Conservation (phyloP, 2,113 vertebrate genomes). For the Turdus rufiventris region DNA sequence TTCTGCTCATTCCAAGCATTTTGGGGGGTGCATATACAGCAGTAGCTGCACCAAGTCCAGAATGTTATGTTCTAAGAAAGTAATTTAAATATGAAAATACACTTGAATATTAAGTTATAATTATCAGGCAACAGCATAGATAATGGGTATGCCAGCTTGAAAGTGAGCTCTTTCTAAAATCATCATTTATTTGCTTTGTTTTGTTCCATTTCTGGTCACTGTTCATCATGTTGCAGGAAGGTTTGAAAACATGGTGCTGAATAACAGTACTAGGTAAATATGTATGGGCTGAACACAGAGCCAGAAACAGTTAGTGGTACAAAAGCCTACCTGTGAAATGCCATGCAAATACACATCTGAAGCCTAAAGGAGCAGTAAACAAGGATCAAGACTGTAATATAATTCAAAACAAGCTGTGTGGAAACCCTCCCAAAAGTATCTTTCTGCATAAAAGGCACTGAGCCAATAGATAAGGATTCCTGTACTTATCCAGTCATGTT, state of each 20-base stretch:
- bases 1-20: constrained; percentile 17
- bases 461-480: neutral
- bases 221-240: neutral
- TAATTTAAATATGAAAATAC: neutral
- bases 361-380: neutral
- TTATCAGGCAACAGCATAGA: neutral
- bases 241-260: neutral
- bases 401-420: neutral
- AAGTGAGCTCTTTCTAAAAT: constrained; percentile 1
- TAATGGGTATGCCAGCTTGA: neutral
- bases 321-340: neutral
- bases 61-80: neutral
- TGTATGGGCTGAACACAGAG: neutral
- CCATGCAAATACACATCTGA: neutral
- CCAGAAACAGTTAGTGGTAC: neutral
- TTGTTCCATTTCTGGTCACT: neutral
- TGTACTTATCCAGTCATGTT: neutral
- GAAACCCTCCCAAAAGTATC: neutral
- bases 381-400: neutral
- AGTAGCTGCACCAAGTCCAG: neutral
- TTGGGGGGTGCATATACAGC: neutral
- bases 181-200: neutral
- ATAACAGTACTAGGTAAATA: neutral
- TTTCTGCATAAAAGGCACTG: neutral
- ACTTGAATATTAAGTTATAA: neutral